Conservation (phyloP, 2,888 invertebrate genomes). For the Adelphocoris suturalis region DNA sequence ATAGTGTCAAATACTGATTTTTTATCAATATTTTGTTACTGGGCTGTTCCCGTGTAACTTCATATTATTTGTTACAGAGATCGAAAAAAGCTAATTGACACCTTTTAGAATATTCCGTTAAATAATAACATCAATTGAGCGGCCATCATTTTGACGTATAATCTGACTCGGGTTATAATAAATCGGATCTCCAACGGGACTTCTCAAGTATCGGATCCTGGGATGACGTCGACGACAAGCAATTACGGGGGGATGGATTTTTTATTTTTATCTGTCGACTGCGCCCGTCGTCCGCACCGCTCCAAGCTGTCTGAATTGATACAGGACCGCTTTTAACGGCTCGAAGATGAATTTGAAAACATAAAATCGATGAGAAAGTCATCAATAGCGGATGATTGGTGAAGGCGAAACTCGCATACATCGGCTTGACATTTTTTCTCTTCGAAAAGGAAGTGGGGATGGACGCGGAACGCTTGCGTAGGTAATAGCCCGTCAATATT, state of each 20-base stretch:
- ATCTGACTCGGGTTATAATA: background rate
- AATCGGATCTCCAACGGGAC: background rate
- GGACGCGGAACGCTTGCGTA: background rate
- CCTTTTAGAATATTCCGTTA: no score
- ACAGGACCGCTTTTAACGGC: background rate
- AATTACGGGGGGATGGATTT: background rate
- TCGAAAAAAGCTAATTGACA: no score
- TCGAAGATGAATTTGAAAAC: background rate
- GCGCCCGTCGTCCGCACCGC: background rate
- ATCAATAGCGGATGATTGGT: conserved; percentile 4
- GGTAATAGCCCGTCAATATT: no score
- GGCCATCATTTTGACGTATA: background rate
- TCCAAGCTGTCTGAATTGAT: background rate
- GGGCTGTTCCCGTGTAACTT: no score
- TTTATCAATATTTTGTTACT: no score
- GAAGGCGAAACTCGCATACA: background rate
- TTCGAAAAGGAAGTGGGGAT: background rate
- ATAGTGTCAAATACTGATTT: no score
- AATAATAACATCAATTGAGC: no score
- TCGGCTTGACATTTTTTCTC: background rate
- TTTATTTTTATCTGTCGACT: background rate
- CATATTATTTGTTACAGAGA: no score
- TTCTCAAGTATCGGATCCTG: no score
- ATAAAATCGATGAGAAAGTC: background rate
- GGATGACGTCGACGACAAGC: background rate